phyloP scores from a whole-genome alignment of 2,797 vertebrate species.

The Sebastes elongatus region DNA sequence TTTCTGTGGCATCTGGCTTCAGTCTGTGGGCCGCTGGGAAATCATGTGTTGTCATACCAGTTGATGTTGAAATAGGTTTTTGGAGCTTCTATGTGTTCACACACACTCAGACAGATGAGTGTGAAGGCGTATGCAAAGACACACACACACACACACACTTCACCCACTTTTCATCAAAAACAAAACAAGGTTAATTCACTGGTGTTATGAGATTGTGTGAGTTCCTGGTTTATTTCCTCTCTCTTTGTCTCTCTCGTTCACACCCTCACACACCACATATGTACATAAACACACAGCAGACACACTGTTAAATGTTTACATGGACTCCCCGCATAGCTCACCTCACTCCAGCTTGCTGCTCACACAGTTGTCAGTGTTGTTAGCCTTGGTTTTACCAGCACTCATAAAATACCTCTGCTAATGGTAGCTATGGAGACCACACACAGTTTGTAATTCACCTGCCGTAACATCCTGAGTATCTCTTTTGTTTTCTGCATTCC shows the following conservation, averaged over 20 bases:
- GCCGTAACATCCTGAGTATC: background rate
- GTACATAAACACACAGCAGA: background rate
- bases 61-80: slow-evolving; percentile 28
- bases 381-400: background rate
- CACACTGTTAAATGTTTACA: background rate
- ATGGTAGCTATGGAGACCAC: background rate
- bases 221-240: background rate
- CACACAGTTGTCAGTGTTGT: background rate
- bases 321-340: background rate
- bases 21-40: slow-evolving; percentile 22
- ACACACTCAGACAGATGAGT: background rate
- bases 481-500: background rate
- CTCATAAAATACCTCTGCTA: slow-evolving; percentile 1
- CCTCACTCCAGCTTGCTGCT: background rate
- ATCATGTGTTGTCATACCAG: slow-evolving; percentile 26
- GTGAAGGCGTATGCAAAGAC: background rate
- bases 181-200: background rate
- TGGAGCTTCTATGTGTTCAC: background rate
- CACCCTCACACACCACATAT: background rate
- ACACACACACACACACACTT: background rate
- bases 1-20: slow-evolving; percentile 6
- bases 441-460: background rate
- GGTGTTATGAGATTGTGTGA: background rate
- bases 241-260: background rate
- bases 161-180: background rate